Evolutionary conservation across 2,888 invertebrate species (phyloP).

Genomic region (Ectemnius lituratus): DNA sequence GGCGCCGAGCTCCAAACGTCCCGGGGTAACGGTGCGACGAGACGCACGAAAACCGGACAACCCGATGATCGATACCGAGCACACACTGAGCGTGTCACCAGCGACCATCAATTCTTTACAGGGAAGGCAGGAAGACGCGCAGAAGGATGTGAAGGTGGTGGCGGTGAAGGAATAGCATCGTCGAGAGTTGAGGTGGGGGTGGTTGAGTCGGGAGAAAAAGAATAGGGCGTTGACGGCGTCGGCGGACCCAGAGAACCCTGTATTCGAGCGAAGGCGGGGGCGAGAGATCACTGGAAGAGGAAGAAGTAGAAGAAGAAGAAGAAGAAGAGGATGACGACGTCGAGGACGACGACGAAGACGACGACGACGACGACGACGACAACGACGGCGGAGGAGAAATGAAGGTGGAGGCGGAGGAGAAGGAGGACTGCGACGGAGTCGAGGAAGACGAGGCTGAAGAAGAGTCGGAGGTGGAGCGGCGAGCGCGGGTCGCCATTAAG

Average conservation of each 20-base stretch:
- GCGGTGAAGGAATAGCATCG: slow-evolving; percentile 28
- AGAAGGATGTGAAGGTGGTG: slow-evolving; percentile 16
- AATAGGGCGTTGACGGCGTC: slow-evolving; percentile 61
- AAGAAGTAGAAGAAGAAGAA: slow-evolving; percentile 38
- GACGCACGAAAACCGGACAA: slow-evolving; percentile 21
- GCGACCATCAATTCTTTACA: slow-evolving; percentile 39
- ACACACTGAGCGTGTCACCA: slow-evolving; percentile 49
- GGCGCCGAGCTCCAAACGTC: not conserved
- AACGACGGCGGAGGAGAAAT: slow-evolving; percentile 33
- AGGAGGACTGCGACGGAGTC: slow-evolving; percentile 33
- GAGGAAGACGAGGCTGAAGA: slow-evolving; percentile 20
- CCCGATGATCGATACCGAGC: slow-evolving; percentile 54
- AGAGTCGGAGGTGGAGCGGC: slow-evolving; percentile 66
- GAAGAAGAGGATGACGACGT: slow-evolving; percentile 32
- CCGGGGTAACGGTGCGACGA: slow-evolving; percentile 26
- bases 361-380: slow-evolving; percentile 43
- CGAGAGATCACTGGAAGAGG: slow-evolving; percentile 30
- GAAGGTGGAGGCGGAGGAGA: slow-evolving; percentile 29
- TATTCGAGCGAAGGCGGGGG: slow-evolving; percentile 38
- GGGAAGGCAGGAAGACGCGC: slow-evolving; percentile 14
- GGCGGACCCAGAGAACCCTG: slow-evolving; percentile 57
- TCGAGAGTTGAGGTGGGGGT: slow-evolving; percentile 43
- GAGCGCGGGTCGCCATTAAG: slow-evolving; percentile 77
- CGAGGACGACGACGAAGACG: slow-evolving; percentile 40
- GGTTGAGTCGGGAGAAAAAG: slow-evolving; percentile 45